Conservation (phyloP, 2,888 invertebrate species). For the Scaptomyza polygonia region DNA sequence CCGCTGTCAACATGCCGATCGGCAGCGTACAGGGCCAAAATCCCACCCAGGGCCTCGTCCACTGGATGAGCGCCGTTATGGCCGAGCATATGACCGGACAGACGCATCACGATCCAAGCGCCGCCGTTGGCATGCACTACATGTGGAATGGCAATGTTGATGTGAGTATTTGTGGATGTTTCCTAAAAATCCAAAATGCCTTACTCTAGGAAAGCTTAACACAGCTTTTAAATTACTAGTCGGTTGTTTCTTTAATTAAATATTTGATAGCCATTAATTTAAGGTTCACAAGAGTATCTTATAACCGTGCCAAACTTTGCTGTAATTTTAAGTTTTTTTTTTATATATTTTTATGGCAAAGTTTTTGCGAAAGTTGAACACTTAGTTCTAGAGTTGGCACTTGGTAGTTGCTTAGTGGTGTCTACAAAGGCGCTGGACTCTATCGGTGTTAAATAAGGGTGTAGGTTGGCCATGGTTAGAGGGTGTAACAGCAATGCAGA, state of each 20-base stretch:
- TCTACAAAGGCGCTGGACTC: conserved; percentile 24
- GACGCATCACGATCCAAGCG: conserved; percentile 88
- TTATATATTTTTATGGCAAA: conserved; percentile 23
- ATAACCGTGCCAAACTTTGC: neutral
- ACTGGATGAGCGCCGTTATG: conserved; percentile 98
- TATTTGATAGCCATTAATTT: neutral
- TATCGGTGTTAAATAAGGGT: conserved; percentile 7
- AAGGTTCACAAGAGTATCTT: neutral
- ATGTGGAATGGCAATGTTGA: conserved; percentile 85
- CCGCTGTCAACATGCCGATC: conserved; percentile 83
- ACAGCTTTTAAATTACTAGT: too few relatives aligned
- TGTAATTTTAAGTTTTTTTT: neutral
- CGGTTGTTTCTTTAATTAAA: too few relatives aligned
- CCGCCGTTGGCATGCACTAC: conserved; percentile 84
- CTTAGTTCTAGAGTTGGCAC: conserved; percentile 53
- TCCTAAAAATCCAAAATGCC: too few relatives aligned
- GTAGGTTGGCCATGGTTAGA: neutral
- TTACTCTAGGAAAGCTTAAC: too few relatives aligned
- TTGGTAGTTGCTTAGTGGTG: conserved; percentile 23
- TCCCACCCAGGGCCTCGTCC: conserved; percentile 92
- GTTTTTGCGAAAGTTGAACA: conserved; percentile 47
- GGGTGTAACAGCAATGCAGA: neutral
- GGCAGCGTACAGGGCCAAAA: conserved; percentile 86
- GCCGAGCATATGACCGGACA: conserved; percentile 95
- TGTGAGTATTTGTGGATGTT: conserved; percentile 76